A percentile compares a stretch with the other conserved stretches of the same genome.
Conservation (phyloP, 2,797 vertebrate genomes). For the Anabas testudineus region DNA sequence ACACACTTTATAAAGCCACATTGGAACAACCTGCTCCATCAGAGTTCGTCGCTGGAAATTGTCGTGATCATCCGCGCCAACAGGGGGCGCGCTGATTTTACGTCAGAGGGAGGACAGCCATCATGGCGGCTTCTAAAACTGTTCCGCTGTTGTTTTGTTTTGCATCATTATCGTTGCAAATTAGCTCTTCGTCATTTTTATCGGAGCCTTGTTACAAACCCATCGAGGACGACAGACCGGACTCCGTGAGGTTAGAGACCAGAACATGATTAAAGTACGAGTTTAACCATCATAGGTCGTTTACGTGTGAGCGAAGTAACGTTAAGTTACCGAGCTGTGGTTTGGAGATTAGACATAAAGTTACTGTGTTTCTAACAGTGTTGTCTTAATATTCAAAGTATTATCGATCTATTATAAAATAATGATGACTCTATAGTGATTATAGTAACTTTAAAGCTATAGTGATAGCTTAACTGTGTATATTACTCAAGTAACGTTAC, state of each 20-base stretch:
- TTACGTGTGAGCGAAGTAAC: not conserved
- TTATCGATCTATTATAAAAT: too few relatives aligned
- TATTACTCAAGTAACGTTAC: too few relatives aligned
- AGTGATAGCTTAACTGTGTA: too few relatives aligned
- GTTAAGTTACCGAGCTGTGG: not conserved
- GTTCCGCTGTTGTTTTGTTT: conserved; percentile 43
- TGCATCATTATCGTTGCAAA: conserved; percentile 6
- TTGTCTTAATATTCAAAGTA: too few relatives aligned
- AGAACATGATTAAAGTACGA: too few relatives aligned
- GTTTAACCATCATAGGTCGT: too few relatives aligned
- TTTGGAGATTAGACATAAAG: too few relatives aligned
- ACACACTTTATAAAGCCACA: too few relatives aligned
- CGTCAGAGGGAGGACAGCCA: conserved; percentile 29
- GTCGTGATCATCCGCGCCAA: not conserved
- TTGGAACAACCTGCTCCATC: not conserved
- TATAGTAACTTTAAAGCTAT: too few relatives aligned
- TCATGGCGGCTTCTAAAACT: conserved; percentile 65
- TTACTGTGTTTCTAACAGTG: too few relatives aligned
- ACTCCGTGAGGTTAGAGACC: conserved; percentile 65
- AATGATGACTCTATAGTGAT: too few relatives aligned
- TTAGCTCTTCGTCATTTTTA: not conserved
- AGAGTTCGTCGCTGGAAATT: not conserved
- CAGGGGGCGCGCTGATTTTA: conserved; percentile 43
- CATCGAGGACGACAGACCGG: conserved; percentile 61
- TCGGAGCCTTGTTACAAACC: conserved; percentile 77